Percentiles rank a stretch among this genome's conserved stretches.
phyloP scores from a whole-genome alignment of 2,113 vertebrate species.

The Ceuthmochares aereus region DNA sequence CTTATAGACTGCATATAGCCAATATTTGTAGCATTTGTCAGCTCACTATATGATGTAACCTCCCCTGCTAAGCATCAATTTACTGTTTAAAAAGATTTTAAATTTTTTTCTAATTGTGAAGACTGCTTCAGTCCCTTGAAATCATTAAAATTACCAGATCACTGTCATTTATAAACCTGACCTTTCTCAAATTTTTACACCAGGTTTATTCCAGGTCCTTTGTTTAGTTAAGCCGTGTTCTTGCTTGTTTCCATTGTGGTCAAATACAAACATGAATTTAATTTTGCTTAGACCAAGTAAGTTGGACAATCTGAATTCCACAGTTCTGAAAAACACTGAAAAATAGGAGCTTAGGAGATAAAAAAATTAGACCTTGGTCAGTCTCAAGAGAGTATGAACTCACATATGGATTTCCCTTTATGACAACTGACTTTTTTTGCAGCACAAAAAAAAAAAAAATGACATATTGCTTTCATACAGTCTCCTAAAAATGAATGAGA shows the following conservation, averaged over 20 bases:
- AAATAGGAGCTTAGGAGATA: not conserved
- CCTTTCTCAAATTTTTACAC: not conserved
- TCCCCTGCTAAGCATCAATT: not conserved
- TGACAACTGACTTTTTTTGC: not conserved
- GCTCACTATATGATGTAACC: not conserved
- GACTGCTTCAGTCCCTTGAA: not conserved
- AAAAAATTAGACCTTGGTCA: not conserved
- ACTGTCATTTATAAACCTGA: not conserved
- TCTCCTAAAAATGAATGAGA: slow-evolving; percentile 1
- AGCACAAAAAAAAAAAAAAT: not conserved
- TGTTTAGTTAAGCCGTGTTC: not conserved
- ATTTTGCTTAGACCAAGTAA: not conserved
- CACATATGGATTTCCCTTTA: not conserved
- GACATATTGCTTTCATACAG: not conserved
- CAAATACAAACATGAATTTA: not conserved
- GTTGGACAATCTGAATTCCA: not conserved
- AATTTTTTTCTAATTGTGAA: not conserved
- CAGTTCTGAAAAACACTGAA: not conserved
- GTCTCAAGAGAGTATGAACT: not conserved
- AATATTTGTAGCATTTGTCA: not conserved
- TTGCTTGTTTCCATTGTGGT: not conserved
- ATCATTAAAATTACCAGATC: not conserved
- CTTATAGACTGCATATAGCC: not conserved
- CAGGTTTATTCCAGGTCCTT: not conserved
- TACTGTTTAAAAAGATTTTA: not conserved